phyloP scores from a whole-genome alignment of 1,140 invertebrate species.

The Apolygus lucorum region DNA sequence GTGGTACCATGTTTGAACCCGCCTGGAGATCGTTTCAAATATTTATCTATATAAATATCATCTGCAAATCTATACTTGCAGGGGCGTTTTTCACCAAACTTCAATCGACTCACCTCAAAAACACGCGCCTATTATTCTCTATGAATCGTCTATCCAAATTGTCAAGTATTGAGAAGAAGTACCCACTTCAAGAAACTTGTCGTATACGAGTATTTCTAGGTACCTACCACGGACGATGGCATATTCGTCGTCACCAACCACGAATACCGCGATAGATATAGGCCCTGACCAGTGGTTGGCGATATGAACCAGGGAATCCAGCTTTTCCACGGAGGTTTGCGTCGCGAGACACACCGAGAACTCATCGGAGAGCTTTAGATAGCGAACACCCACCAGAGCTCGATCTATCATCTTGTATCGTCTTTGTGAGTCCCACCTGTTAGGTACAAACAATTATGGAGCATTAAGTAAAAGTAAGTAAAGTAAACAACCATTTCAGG shows the following conservation, averaged over 20 bases:
- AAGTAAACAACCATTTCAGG: neutral
- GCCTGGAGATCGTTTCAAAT: no score
- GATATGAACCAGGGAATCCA: conserved; percentile 65
- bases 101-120: no score
- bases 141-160: no score
- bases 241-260: conserved; percentile 60
- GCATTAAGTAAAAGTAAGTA: neutral
- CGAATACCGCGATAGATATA: conserved; percentile 75
- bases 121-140: no score
- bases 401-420: conserved; percentile 62
- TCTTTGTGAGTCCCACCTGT: neutral
- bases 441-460: neutral
- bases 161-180: neutral
- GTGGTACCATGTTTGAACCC: no score
- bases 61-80: no score
- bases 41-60: no score
- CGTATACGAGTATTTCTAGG: neutral
- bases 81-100: no score
- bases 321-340: conserved; percentile 69
- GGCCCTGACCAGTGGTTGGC: conserved; percentile 74
- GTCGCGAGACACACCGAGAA: conserved; percentile 68
- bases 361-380: conserved; percentile 45
- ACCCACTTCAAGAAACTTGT: neutral
- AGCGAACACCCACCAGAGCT: conserved; percentile 53
- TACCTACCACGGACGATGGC: neutral